Conservation (phyloP, 2,797 vertebrate genomes). For the Enteromius paludinosus region DNA sequence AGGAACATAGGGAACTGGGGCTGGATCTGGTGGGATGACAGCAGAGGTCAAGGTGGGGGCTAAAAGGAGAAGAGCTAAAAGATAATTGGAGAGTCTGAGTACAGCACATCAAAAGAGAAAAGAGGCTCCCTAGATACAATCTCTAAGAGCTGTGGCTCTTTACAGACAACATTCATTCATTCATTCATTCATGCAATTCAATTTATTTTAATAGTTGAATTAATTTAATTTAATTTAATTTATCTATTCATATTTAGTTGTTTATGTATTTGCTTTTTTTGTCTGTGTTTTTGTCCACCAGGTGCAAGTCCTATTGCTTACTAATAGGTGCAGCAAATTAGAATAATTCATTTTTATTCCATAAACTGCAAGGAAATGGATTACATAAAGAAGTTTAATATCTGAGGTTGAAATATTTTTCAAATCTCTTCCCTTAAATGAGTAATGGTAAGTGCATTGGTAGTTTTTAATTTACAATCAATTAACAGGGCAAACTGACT, state of each 20-base stretch:
- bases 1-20: background rate
- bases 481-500: background rate
- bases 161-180: background rate
- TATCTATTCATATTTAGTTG: too few species aligned
- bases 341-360: background rate
- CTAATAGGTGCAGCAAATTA: background rate
- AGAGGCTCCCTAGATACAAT: background rate
- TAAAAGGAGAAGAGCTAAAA: background rate
- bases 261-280: too few species aligned
- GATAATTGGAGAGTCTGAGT: background rate
- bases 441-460: background rate
- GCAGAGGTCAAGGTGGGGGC: conserved; percentile 13
- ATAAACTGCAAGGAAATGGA: background rate
- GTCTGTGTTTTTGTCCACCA: background rate
- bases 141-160: background rate
- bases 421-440: background rate
- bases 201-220: too few species aligned
- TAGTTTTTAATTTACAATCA: background rate
- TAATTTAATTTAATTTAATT: too few species aligned
- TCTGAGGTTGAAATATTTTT: background rate
- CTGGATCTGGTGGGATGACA: background rate
- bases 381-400: background rate
- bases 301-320: background rate
- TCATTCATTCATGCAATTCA: too few species aligned
- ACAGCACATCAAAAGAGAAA: conserved; percentile 22